Conservation (phyloP, 2,113 vertebrate species). For the Spilogale gracilis region DNA sequence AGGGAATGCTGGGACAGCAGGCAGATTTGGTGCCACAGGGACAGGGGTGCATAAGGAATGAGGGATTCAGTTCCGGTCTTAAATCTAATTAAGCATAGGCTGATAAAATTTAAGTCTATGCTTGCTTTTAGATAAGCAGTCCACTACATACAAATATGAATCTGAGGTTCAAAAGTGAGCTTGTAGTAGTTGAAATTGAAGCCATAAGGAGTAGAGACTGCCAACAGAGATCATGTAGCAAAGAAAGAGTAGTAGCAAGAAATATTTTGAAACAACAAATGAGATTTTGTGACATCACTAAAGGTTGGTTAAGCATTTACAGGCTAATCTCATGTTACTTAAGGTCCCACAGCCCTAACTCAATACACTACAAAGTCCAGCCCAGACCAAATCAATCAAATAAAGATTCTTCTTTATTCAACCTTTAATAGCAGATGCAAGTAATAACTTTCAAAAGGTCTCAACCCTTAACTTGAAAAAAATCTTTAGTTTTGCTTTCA, state of each 20-base stretch:
- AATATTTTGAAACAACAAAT: neutral
- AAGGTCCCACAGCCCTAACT: neutral
- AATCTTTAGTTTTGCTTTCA: neutral
- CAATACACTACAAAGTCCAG: neutral
- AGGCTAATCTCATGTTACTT: neutral
- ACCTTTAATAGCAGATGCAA: neutral
- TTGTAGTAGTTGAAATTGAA: neutral
- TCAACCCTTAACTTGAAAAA: conserved; percentile 20
- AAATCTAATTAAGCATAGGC: neutral
- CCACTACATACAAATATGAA: neutral
- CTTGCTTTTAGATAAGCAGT: neutral
- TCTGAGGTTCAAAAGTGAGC: neutral
- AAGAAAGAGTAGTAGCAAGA: neutral
- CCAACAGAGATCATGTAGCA: neutral
- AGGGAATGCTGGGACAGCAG: neutral
- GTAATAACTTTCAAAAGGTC: neutral
- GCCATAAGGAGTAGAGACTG: neutral
- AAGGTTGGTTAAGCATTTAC: neutral
- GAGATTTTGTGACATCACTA: neutral
- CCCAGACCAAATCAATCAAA: neutral
- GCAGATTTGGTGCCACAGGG: neutral
- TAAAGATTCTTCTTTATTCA: neutral
- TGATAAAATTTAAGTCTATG: neutral
- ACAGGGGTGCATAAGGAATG: neutral
- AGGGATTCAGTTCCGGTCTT: neutral